Conservation (phyloP, 2,113 vertebrate species). For the Centropus bengalensis region DNA sequence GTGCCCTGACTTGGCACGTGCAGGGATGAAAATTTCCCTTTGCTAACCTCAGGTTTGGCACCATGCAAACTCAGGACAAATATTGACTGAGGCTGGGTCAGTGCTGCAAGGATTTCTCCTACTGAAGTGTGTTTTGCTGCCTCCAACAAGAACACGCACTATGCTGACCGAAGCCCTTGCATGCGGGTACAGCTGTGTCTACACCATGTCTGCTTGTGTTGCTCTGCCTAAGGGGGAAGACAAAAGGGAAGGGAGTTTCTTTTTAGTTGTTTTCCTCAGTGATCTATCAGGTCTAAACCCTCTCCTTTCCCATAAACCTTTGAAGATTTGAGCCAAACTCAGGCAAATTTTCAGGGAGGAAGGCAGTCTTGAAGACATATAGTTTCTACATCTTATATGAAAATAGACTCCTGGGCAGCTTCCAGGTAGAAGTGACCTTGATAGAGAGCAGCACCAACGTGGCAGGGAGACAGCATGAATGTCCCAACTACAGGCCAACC, state of each 20-base stretch:
- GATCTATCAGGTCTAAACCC: background rate
- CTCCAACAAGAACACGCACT: conserved; percentile 7
- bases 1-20: rapidly evolving
- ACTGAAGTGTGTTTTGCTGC: background rate
- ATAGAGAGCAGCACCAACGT: background rate
- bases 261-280: conserved; percentile 5
- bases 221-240: conserved; percentile 11
- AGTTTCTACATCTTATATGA: background rate
- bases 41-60: rapidly evolving
- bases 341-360: background rate
- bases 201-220: conserved; percentile 39
- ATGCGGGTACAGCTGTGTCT: conserved; percentile 63
- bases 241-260: conserved; percentile 12
- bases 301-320: background rate
- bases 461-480: background rate
- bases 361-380: background rate
- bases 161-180: conserved; percentile 17
- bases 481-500: background rate
- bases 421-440: background rate
- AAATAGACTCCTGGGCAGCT: background rate
- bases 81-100: background rate
- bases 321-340: background rate
- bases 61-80: background rate
- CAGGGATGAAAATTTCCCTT: background rate
- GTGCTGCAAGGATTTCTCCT: conserved; percentile 31